Conservation (phyloP, 1,140 invertebrate genomes). For the Pseudomyrmex dendroicus region DNA sequence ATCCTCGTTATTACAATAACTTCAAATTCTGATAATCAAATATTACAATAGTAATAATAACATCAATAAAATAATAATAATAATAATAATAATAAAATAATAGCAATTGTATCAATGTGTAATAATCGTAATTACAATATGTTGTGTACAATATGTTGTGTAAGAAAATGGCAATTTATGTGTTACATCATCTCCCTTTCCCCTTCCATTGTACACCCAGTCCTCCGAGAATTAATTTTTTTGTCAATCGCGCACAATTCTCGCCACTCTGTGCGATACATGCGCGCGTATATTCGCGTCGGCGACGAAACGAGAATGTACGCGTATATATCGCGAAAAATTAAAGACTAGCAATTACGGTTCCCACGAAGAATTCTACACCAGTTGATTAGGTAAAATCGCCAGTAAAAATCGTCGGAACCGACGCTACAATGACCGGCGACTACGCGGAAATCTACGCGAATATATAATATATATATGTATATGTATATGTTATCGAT, state of each 20-base stretch:
- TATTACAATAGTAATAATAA: slow-evolving; percentile 51
- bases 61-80: slow-evolving; percentile 58
- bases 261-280: slow-evolving; percentile 27
- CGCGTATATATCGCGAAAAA: slow-evolving; percentile 61
- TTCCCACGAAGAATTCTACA: slow-evolving; percentile 68
- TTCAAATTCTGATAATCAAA: slow-evolving; percentile 51
- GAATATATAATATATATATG: no score
- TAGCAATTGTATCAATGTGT: slow-evolving; percentile 45
- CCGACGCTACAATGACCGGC: neutral
- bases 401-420: slow-evolving; percentile 24
- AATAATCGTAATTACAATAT: slow-evolving; percentile 66
- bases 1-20: slow-evolving; percentile 35
- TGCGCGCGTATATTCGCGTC: slow-evolving; percentile 41
- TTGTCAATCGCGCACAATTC: slow-evolving; percentile 44
- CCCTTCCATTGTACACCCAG: neutral
- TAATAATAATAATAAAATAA: slow-evolving; percentile 61
- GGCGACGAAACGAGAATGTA: slow-evolving; percentile 53
- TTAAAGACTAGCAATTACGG: slow-evolving; percentile 80
- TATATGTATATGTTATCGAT: slow-evolving; percentile 60
- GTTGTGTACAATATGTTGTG: slow-evolving; percentile 37
- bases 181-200: neutral
- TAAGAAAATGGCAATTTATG: slow-evolving; percentile 68
- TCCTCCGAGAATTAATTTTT: slow-evolving; percentile 20
- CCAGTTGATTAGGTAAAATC: slow-evolving; percentile 72
- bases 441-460: slow-evolving; percentile 53